These are phyloP conservation scores for Gymnosoma rotundatum DNA, from an alignment of 2,888 invertebrate species.

Conservation along the genomic window DNA sequence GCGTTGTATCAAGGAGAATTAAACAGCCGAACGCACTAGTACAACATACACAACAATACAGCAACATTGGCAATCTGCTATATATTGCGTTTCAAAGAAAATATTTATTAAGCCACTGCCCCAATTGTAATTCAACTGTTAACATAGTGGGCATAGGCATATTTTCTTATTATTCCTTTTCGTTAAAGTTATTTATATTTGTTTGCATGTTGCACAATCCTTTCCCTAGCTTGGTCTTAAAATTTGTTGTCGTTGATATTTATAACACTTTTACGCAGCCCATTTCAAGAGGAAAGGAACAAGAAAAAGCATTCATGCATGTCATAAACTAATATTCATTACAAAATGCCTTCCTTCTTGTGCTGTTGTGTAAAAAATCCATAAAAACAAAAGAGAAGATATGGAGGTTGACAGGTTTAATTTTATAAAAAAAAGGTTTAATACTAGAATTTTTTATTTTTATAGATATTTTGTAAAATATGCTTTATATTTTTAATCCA, in stretches of 20 bases:
- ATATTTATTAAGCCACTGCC: too few relatives aligned
- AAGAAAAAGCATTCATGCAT: conserved; percentile 37
- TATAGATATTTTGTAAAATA: too few relatives aligned
- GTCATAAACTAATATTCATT: conserved; percentile 32
- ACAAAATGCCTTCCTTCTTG: background rate
- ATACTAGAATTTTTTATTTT: too few relatives aligned
- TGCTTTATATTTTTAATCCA: too few relatives aligned
- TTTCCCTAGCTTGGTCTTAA: background rate
- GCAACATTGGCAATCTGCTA: too few relatives aligned
- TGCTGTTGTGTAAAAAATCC: background rate
- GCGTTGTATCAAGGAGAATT: too few relatives aligned
- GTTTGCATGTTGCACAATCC: background rate
- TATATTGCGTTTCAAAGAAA: too few relatives aligned
- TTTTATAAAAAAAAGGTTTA: background rate
- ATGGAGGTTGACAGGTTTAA: background rate
- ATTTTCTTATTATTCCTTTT: background rate
- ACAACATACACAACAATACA: too few relatives aligned
- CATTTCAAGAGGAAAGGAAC: background rate
- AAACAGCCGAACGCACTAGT: too few relatives aligned
- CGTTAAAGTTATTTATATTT: background rate
- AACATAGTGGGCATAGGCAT: background rate
- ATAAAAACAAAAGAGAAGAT: background rate
- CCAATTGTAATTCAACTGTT: background rate
- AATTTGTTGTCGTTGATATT: background rate
- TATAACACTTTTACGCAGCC: background rate